Evolutionary conservation across 2,888 invertebrate species (phyloP).

Genomic region (Fissipunctia ypsillon): DNA sequence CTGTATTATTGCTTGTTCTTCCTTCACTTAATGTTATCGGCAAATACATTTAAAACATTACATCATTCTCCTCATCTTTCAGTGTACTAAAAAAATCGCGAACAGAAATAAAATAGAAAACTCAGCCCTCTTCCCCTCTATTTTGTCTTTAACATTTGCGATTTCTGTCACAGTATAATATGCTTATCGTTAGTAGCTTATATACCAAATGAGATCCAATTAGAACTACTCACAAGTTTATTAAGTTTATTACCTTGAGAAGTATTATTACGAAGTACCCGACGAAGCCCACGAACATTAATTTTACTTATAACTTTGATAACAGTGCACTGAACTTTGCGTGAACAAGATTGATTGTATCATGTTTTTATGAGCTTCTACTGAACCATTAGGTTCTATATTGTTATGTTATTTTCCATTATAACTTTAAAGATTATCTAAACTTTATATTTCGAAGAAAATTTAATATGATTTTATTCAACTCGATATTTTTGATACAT

Average conservation of each 20-base stretch:
- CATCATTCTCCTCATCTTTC: neutral
- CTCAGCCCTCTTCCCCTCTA: neutral
- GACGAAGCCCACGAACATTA: conserved; percentile 42
- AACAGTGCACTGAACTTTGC: conserved; percentile 61
- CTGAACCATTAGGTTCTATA: conserved; percentile 29
- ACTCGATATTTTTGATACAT: neutral
- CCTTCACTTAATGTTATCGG: neutral
- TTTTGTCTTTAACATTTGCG: conserved; percentile 1
- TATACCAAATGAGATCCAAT: conserved; percentile 32
- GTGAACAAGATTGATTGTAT: conserved; percentile 51
- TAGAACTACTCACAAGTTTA: conserved; percentile 43
- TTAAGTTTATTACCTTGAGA: conserved; percentile 60
- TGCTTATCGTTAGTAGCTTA: conserved; percentile 14
- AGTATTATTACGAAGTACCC: conserved; percentile 31
- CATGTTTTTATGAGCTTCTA: conserved; percentile 38
- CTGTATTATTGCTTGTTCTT: conserved; percentile 2
- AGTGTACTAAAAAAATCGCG: conserved; percentile 25
- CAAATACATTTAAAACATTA: conserved; percentile 1
- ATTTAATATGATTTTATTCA: too few species aligned
- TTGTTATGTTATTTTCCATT: conserved; percentile 35
- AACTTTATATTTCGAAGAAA: too few species aligned
- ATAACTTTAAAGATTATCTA: conserved; percentile 2
- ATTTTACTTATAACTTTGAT: conserved; percentile 59
- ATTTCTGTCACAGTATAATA: conserved; percentile 7
- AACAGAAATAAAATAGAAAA: conserved; percentile 20